A percentile compares a stretch with the other conserved stretches of the same genome.
These are phyloP conservation scores for Rostratula benghalensis DNA, from an alignment of 2,113 vertebrate species.

Conservation along the genomic window DNA sequence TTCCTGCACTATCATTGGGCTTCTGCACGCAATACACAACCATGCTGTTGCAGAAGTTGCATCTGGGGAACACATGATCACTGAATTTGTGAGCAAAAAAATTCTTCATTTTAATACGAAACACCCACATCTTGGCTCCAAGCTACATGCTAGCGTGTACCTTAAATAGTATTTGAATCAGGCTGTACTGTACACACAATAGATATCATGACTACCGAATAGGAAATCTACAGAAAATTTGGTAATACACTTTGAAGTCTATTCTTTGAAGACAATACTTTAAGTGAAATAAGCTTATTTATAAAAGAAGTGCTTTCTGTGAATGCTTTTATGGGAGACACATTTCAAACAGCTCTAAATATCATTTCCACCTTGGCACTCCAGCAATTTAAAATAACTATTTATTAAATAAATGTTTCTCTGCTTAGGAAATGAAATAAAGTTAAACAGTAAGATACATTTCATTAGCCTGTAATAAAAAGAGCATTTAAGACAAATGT, in stretches of 20 bases:
- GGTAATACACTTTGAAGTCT: conserved; percentile 71
- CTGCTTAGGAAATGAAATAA: conserved; percentile 60
- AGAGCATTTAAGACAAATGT: conserved; percentile 41
- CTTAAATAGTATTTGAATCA: conserved; percentile 64
- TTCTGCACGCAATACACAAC: not conserved
- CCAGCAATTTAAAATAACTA: conserved; percentile 68
- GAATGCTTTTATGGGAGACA: conserved; percentile 57
- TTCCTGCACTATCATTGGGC: not conserved
- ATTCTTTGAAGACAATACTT: conserved; percentile 71
- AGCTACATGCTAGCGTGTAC: conserved; percentile 34
- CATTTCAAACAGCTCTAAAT: conserved; percentile 72
- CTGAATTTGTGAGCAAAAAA: conserved; percentile 35
- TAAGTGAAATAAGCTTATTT: conserved; percentile 68
- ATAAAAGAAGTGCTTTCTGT: conserved; percentile 52
- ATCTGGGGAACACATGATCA: conserved; percentile 45
- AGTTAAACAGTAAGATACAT: conserved; percentile 66
- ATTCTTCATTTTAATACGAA: conserved; percentile 25
- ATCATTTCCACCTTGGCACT: conserved; percentile 67
- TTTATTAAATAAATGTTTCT: conserved; percentile 70
- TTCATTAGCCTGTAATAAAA: conserved; percentile 58
- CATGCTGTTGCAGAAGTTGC: conserved; percentile 4
- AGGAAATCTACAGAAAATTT: conserved; percentile 71
- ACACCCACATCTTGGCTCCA: conserved; percentile 44
- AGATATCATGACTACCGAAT: conserved; percentile 59
- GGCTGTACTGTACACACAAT: conserved; percentile 39